These are phyloP conservation scores for Pongo abelii DNA, from an alignment of 2,113 vertebrate genomes.

Conservation along the genomic window DNA sequence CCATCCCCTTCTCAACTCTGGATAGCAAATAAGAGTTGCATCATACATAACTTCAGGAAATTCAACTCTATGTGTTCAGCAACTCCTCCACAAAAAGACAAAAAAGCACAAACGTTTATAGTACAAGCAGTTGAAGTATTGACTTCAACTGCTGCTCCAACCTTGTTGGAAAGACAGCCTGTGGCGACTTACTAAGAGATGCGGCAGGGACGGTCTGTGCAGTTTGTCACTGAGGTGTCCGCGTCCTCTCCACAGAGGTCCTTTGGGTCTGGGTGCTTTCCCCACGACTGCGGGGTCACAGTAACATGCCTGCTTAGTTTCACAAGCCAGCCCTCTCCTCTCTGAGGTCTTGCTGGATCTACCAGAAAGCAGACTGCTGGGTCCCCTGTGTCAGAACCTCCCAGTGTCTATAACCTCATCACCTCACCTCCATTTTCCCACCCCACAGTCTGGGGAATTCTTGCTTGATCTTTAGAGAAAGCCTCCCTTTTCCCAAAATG, in stretches of 20 bases:
- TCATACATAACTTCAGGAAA: not conserved
- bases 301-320: not conserved
- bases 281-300: not conserved
- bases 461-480: not conserved
- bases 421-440: not conserved
- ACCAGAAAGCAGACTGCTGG: not conserved
- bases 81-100: not conserved
- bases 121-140: not conserved
- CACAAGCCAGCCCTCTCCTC: not conserved
- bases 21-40: not conserved
- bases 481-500: not conserved
- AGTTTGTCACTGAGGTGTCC: not conserved
- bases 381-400: not conserved
- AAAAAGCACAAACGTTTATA: not conserved
- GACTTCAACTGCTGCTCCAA: not conserved
- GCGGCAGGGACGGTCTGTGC: rapidly evolving
- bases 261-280: not conserved
- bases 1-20: not conserved
- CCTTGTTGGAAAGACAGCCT: not conserved
- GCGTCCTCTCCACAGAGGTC: not conserved
- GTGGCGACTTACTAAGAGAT: not conserved
- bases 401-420: not conserved
- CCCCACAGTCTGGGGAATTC: not conserved
- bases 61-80: not conserved
- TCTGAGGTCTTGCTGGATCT: not conserved